Percentiles rank a stretch among this genome's conserved stretches.
These are phyloP conservation scores for Diarsia brunnea DNA, from an alignment of 2,888 invertebrate genomes.

Conservation along the genomic window DNA sequence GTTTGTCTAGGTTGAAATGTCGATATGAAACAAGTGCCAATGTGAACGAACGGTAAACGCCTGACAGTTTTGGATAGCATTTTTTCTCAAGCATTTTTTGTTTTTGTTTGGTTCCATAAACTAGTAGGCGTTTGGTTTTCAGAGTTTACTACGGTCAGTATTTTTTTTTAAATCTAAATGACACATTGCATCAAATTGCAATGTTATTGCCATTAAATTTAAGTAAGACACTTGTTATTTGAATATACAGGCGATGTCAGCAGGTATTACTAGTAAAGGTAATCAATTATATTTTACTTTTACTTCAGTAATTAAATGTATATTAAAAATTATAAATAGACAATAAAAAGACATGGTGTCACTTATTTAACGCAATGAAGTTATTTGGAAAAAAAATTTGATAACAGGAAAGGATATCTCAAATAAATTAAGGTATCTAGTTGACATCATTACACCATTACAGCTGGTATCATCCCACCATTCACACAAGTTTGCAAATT, in stretches of 20 bases:
- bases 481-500: slow-evolving; percentile 16
- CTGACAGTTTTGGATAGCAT: slow-evolving; percentile 15
- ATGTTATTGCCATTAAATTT: background rate
- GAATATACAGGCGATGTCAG: background rate
- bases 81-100: slow-evolving; percentile 7
- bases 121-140: slow-evolving; percentile 27
- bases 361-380: background rate
- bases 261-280: no score
- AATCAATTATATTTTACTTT: background rate
- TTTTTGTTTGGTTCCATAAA: background rate
- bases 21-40: background rate
- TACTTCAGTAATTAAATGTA: background rate
- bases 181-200: background rate
- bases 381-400: background rate
- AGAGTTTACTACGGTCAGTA: background rate
- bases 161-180: background rate
- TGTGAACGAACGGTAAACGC: slow-evolving; percentile 17
- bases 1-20: background rate
- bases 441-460: background rate
- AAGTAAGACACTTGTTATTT: background rate
- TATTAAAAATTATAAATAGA: background rate
- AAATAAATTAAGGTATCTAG: background rate
- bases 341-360: background rate
- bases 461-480: background rate
- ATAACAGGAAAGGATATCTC: background rate